A percentile compares a stretch with the other conserved stretches of the same genome.
Conservation (phyloP, 2,113 vertebrate species). For the Alligator mississippiensis region DNA sequence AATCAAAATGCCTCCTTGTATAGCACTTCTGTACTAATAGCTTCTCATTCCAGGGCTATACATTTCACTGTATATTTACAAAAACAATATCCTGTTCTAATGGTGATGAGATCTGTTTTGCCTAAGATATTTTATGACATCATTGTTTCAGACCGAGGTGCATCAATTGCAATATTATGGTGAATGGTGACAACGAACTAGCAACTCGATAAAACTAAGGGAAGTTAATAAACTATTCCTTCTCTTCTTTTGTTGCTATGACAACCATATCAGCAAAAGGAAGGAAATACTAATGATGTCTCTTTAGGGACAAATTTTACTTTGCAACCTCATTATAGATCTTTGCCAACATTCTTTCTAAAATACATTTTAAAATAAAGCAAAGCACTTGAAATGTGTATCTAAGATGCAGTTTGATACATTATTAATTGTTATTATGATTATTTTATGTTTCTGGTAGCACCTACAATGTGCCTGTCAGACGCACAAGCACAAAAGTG, state of each 20-base stretch:
- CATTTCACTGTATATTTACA: background rate
- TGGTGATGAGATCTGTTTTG: background rate
- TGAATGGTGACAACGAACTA: background rate
- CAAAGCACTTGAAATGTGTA: background rate
- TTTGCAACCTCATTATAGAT: background rate
- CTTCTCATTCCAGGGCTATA: background rate
- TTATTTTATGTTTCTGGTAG: background rate
- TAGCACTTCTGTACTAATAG: background rate
- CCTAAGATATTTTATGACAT: background rate
- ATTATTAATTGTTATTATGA: background rate
- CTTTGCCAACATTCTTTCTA: background rate
- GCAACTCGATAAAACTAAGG: background rate
- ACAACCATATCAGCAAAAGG: background rate
- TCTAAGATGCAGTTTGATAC: background rate
- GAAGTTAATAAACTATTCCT: background rate
- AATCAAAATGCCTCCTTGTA: background rate
- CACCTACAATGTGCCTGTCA: background rate
- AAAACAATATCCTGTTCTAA: background rate
- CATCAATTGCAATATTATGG: background rate
- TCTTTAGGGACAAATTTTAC: background rate
- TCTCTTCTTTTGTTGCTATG: constrained; percentile 33
- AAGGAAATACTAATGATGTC: background rate
- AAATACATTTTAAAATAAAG: background rate
- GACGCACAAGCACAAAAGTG: background rate
- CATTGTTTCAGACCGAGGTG: background rate